Evolutionary conservation across 2,888 invertebrate species (phyloP).

Genomic region (Eristalinus aeneus): DNA sequence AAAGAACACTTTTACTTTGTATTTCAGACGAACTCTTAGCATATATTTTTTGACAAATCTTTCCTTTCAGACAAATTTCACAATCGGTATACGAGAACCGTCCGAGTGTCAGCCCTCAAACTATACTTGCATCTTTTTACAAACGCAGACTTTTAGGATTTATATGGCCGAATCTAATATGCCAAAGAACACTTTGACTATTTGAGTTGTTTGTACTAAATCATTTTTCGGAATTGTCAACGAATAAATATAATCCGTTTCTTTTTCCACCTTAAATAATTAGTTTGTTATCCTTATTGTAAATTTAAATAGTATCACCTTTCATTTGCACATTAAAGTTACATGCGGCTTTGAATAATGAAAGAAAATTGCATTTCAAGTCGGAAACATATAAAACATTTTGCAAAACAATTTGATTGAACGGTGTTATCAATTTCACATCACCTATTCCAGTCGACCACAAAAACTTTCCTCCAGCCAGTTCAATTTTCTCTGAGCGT

Average conservation of each 20-base stretch:
- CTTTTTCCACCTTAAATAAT: conserved; percentile 13
- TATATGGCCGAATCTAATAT: conserved; percentile 1
- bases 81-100: background rate
- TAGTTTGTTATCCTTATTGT: background rate
- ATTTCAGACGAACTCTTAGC: too few species aligned
- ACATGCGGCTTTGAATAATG: conserved; percentile 24
- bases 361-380: conserved; percentile 11
- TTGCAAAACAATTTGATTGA: too few species aligned
- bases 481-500: conserved; percentile 14
- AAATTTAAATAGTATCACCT: background rate
- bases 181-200: background rate
- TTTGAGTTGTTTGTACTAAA: background rate
- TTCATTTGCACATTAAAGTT: conserved; percentile 18
- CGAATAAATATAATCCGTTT: conserved; percentile 15
- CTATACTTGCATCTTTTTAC: conserved; percentile 4
- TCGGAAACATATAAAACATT: conserved; percentile 27
- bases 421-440: too few species aligned
- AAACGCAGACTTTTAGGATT: conserved; percentile 9
- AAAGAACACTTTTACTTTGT: conserved; percentile 10
- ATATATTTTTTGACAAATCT: background rate
- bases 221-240: background rate
- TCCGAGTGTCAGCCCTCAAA: background rate
- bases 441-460: too few species aligned
- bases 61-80: background rate
- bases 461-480: conserved; percentile 9